phyloP scores from a whole-genome alignment of 2,797 vertebrate genomes.

The Alfaro cultratus region DNA sequence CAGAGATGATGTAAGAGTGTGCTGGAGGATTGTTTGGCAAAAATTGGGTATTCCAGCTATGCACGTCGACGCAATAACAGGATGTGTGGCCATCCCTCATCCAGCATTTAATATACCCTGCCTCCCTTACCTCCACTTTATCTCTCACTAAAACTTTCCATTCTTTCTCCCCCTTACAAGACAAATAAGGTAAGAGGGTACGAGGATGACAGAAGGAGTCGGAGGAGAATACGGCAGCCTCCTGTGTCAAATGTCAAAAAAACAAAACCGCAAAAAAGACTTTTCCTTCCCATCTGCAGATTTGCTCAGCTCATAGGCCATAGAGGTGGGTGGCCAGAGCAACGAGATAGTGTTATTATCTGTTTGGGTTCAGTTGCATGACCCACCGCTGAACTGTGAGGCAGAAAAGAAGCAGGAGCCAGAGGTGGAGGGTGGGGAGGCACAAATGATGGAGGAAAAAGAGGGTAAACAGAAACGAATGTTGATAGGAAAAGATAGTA shows the following conservation, averaged over 20 bases:
- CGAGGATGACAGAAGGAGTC: constrained; percentile 9
- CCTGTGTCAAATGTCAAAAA: constrained; percentile 60
- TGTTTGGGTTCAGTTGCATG: constrained; percentile 48
- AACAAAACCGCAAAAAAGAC: constrained; percentile 31
- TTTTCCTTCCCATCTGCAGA: constrained; percentile 36
- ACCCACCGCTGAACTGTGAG: constrained; percentile 65
- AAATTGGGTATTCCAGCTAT: constrained; percentile 72
- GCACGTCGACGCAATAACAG: constrained; percentile 73
- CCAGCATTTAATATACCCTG: constrained; percentile 16
- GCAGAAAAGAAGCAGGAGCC: constrained; percentile 15
- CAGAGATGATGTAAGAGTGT: constrained; percentile 5
- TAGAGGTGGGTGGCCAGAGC: constrained; percentile 63
- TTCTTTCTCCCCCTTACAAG: constrained; percentile 1
- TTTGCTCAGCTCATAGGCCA: constrained; percentile 31
- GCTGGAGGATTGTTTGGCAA: constrained; percentile 34
- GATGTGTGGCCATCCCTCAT: constrained; percentile 68
- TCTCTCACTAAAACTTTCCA: not conserved
- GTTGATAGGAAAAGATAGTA: constrained; percentile 22
- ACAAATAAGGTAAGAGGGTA: constrained; percentile 36
- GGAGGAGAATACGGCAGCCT: constrained; percentile 44
- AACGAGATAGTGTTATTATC: constrained; percentile 40
- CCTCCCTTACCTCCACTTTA: not conserved
- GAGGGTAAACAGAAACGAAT: constrained; percentile 53
- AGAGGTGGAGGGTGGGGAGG: constrained; percentile 23
- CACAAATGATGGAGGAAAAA: constrained; percentile 33